These are phyloP conservation scores for Cavia aperea DNA, from an alignment of 2,113 vertebrate genomes.

Conservation along the genomic window DNA sequence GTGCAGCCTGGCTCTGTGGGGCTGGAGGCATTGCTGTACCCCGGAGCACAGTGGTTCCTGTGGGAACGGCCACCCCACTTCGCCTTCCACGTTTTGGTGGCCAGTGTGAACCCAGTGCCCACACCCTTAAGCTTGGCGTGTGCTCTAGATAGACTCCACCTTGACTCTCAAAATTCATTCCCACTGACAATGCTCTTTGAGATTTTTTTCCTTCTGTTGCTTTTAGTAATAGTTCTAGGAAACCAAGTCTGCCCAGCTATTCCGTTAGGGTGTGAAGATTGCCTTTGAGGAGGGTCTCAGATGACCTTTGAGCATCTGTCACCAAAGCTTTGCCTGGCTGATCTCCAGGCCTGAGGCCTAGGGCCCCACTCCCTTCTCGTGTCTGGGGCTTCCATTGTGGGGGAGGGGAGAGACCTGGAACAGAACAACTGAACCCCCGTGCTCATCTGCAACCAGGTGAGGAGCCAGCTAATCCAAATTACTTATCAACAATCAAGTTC, in stretches of 20 bases:
- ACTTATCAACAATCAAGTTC: constrained; percentile 35
- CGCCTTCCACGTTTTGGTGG: neutral
- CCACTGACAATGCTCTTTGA: neutral
- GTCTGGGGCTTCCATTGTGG: neutral
- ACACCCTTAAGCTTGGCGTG: neutral
- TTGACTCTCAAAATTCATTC: neutral
- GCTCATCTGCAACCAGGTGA: neutral
- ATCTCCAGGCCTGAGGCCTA: neutral
- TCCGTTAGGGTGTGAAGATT: neutral
- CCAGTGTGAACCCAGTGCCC: neutral
- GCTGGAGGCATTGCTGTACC: neutral
- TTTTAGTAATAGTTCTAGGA: neutral
- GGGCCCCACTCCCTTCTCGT: neutral
- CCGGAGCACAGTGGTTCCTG: neutral
- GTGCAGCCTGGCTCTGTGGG: neutral
- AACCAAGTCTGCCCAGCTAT: neutral
- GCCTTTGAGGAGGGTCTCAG: neutral
- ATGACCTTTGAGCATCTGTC: neutral
- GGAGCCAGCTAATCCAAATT: neutral
- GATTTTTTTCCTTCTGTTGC: neutral
- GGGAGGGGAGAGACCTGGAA: neutral
- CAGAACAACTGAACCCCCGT: neutral
- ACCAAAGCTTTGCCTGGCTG: neutral
- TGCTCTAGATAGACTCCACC: neutral
- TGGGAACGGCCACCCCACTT: neutral